Evolutionary conservation across 2,888 invertebrate species (phyloP).

Genomic region (Venusia cambrica): DNA sequence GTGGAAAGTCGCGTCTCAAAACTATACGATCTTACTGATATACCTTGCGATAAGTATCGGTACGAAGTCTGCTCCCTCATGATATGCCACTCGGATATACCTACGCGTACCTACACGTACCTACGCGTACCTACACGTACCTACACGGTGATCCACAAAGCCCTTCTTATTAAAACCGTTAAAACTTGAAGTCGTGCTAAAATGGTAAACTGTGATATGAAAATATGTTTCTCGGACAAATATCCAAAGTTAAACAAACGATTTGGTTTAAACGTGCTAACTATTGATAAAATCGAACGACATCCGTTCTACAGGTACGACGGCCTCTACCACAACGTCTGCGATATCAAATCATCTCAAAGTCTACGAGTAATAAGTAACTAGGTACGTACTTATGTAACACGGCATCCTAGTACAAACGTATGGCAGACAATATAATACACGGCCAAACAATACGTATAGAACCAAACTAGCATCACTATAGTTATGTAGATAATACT

Average conservation of each 20-base stretch:
- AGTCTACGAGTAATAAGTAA: conserved; percentile 45
- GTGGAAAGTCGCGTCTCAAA: conserved; percentile 44
- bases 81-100: conserved; percentile 54
- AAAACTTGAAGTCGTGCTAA: conserved; percentile 37
- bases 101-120: too few relatives aligned
- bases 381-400: conserved; percentile 35
- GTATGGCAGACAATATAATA: conserved; percentile 60
- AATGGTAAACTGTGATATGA: conserved; percentile 58
- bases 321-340: conserved; percentile 18
- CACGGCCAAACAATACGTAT: conserved; percentile 34
- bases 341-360: conserved; percentile 24
- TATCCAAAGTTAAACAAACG: conserved; percentile 49
- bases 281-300: conserved; percentile 43
- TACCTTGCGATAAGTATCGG: conserved; percentile 24
- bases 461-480: conserved; percentile 53
- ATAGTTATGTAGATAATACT: conserved; percentile 35
- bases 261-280: conserved; percentile 55
- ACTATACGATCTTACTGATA: conserved; percentile 41
- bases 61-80: conserved; percentile 36
- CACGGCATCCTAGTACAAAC: conserved; percentile 49
- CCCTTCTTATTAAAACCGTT: conserved; percentile 25
- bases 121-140: too few relatives aligned
- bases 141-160: conserved; percentile 24
- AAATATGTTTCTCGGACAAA: conserved; percentile 57
- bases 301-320: conserved; percentile 27